Conservation (phyloP, 2,113 vertebrate genomes). For the Paramisgurnus dabryanus region DNA sequence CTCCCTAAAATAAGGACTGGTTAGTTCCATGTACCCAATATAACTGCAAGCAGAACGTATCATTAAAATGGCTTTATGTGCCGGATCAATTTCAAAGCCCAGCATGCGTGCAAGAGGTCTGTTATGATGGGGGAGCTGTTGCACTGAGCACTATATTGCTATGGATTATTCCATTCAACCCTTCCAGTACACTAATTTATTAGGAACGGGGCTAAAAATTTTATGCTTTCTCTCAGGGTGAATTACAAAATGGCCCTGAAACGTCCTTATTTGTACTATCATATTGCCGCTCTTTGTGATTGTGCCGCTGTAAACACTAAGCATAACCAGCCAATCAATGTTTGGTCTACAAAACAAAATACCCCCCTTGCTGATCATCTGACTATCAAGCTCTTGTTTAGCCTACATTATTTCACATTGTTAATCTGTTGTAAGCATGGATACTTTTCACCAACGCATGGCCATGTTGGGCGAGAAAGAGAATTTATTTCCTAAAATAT, state of each 20-base stretch:
- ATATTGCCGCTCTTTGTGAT: not conserved
- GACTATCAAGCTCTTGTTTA: constrained; percentile 6
- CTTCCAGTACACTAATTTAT: constrained; percentile 16
- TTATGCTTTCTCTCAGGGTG: constrained; percentile 19
- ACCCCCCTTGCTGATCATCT: constrained; percentile 5
- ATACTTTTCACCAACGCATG: not conserved
- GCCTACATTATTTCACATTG: not conserved
- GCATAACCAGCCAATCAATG: constrained; percentile 15
- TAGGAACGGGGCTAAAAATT: constrained; percentile 3
- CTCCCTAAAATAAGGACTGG: not conserved
- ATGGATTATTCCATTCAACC: constrained; percentile 23
- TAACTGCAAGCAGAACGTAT: constrained; percentile 11
- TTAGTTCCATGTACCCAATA: not conserved
- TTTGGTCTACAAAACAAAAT: constrained; percentile 6
- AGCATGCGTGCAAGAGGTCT: constrained; percentile 22
- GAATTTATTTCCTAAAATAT: not conserved
- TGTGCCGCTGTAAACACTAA: constrained; percentile 19
- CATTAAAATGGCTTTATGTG: constrained; percentile 22
- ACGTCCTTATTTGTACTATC: constrained; percentile 22
- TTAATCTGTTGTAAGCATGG: not conserved
- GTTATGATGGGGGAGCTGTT: constrained; percentile 48
- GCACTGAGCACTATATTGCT: constrained; percentile 21
- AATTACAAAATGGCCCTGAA: constrained; percentile 23
- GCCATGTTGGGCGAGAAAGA: not conserved
- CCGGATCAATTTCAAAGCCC: constrained; percentile 29